phyloP scores from a whole-genome alignment of 2,797 vertebrate genomes.

The Taeniopygia guttata region DNA sequence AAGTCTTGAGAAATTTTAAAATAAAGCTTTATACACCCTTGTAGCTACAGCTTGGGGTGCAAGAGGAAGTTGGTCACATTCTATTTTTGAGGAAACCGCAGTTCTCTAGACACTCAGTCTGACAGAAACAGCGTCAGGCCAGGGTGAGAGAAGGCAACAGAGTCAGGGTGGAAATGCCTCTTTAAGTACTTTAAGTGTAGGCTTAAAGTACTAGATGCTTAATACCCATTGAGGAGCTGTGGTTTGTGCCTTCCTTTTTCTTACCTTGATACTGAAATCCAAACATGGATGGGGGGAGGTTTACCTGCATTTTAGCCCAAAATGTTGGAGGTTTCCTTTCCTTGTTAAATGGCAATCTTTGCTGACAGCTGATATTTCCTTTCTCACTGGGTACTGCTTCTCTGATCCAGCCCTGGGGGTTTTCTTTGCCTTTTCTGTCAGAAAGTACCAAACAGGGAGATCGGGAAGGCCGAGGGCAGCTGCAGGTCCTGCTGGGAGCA shows the following conservation, averaged over 20 bases:
- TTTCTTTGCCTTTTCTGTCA: not conserved
- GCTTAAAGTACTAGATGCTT: not conserved
- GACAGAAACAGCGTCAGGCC: not conserved
- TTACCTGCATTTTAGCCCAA: not conserved
- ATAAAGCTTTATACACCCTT: not conserved
- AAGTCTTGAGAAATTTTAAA: not conserved
- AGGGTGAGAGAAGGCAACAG: not conserved
- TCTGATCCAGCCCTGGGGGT: not conserved
- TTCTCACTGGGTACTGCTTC: not conserved
- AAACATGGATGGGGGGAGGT: not conserved
- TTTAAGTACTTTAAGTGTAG: no score
- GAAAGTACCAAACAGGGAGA: not conserved
- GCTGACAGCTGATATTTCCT: not conserved
- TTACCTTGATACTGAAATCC: not conserved
- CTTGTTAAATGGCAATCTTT: not conserved
- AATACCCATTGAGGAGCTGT: not conserved
- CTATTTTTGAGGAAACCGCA: constrained; percentile 22
- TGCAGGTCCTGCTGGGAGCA: not conserved
- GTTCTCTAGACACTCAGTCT: not conserved
- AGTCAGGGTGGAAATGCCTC: not conserved
- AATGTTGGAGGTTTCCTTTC: fast-evolving
- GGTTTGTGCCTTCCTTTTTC: not conserved
- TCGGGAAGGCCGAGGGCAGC: not conserved
- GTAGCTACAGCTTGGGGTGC: not conserved
- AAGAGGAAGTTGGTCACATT: not conserved